phyloP scores from a whole-genome alignment of 2,888 invertebrate species.

The Epinotia nisella region DNA sequence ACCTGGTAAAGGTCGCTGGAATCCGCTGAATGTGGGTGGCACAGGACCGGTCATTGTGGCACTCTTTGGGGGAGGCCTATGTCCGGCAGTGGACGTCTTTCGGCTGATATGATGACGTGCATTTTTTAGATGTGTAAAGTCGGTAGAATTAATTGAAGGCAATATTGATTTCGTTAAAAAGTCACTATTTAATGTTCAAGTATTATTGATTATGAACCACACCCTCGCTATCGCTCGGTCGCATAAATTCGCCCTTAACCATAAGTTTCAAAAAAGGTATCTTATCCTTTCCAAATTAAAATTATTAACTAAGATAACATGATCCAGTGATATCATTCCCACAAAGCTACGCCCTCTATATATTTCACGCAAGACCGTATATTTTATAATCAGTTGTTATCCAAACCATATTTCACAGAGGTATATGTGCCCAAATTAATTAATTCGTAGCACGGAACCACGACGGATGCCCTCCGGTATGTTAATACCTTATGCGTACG shows the following conservation, averaged over 20 bases:
- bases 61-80: too few species aligned
- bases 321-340: not conserved
- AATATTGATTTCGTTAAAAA: too few species aligned
- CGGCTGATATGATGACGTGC: too few species aligned
- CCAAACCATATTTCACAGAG: constrained; percentile 52
- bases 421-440: constrained; percentile 51
- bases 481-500: constrained; percentile 25
- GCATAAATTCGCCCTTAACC: not conserved
- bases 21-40: too few species aligned
- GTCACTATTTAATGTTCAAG: too few species aligned
- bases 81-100: too few species aligned
- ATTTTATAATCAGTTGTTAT: constrained; percentile 56
- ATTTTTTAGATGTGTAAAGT: too few species aligned
- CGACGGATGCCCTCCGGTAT: constrained; percentile 44
- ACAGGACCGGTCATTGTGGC: too few species aligned
- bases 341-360: constrained; percentile 28
- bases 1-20: too few species aligned
- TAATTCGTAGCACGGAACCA: constrained; percentile 54
- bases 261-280: not conserved
- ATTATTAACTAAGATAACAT: constrained; percentile 2
- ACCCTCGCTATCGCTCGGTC: too few species aligned
- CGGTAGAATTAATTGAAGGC: too few species aligned
- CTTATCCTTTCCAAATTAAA: not conserved
- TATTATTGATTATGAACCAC: too few species aligned
- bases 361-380: constrained; percentile 46